These are phyloP conservation scores for Misgurnus mizolepis DNA, from an alignment of 2,113 vertebrate genomes.

Conservation along the genomic window DNA sequence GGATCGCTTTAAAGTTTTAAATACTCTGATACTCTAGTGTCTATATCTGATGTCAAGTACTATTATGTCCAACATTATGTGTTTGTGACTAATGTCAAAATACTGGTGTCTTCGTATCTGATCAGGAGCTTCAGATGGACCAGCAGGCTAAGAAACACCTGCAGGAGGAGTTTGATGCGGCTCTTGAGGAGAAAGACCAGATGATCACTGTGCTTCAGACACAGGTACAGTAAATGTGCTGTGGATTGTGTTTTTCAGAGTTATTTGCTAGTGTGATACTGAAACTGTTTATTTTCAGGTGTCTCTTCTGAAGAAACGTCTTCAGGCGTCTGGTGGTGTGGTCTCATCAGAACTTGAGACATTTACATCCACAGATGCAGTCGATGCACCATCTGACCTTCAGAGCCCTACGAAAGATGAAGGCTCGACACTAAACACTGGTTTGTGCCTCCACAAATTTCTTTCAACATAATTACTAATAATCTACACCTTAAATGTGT, in stretches of 20 bases:
- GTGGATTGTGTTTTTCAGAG: neutral
- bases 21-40: too few relatives aligned
- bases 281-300: slow-evolving; percentile 75
- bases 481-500: too few relatives aligned
- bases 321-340: slow-evolving; percentile 68
- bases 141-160: slow-evolving; percentile 97
- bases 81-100: neutral
- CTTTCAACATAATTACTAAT: too few relatives aligned
- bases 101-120: too few relatives aligned
- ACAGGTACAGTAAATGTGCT: slow-evolving; percentile 74
- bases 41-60: neutral
- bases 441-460: slow-evolving; percentile 44
- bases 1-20: too few relatives aligned
- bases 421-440: slow-evolving; percentile 59
- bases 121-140: slow-evolving; percentile 96
- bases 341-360: slow-evolving; percentile 64
- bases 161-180: slow-evolving; percentile 95
- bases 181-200: slow-evolving; percentile 95
- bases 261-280: neutral
- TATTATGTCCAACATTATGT: neutral
- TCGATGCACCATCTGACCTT: slow-evolving; percentile 57
- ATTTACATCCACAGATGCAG: slow-evolving; percentile 46
- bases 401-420: slow-evolving; percentile 69
- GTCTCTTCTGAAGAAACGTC: slow-evolving; percentile 84
- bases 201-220: slow-evolving; percentile 94